A percentile compares a stretch with the other conserved stretches of the same genome.
Evolutionary conservation across 2,113 vertebrate genomes (phyloP).

Genomic region (Glaucidium brasilianum): DNA sequence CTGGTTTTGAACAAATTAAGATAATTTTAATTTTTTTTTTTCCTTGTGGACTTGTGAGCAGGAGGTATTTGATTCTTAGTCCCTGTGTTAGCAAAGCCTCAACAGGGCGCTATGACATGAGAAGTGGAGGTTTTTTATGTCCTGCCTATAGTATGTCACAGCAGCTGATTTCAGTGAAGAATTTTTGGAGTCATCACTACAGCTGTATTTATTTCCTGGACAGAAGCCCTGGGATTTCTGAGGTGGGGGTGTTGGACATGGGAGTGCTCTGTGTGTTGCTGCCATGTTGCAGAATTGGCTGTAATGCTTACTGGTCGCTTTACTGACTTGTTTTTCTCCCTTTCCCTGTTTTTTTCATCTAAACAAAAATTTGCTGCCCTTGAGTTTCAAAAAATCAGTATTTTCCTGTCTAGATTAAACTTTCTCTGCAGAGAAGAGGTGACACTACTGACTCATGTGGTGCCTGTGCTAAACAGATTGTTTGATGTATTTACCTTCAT

Average conservation of each 20-base stretch:
- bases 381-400: background rate
- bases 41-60: fast-evolving
- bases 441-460: background rate
- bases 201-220: background rate
- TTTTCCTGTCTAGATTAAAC: background rate
- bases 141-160: background rate
- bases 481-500: constrained; percentile 17
- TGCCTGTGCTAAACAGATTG: background rate
- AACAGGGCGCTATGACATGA: background rate
- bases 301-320: background rate
- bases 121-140: background rate
- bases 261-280: background rate
- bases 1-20: background rate
- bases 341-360: background rate
- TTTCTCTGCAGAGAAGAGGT: background rate
- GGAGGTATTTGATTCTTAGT: background rate
- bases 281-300: background rate
- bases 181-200: background rate
- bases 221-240: background rate
- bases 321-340: background rate
- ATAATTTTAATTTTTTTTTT: too few species aligned
- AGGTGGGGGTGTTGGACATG: background rate
- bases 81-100: background rate
- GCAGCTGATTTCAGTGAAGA: background rate
- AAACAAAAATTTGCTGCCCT: background rate